phyloP scores from a whole-genome alignment of 2,888 invertebrate species.

The Tenthredo scrophulariae region DNA sequence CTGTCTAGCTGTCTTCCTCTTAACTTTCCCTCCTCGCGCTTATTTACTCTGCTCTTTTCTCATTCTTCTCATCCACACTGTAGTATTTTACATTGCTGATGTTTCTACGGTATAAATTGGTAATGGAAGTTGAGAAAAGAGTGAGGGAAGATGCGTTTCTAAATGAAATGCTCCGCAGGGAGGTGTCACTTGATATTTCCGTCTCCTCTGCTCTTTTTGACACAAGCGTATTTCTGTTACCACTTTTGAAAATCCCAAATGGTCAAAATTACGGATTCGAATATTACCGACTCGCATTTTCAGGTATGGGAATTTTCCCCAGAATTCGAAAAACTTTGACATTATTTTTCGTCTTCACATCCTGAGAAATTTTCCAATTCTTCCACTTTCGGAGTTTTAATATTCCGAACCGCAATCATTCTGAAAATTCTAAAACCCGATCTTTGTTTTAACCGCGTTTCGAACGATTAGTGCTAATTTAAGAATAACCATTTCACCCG shows the following conservation, averaged over 20 bases:
- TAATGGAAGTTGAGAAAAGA: neutral
- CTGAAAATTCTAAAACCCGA: too few relatives aligned
- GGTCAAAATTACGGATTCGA: too few relatives aligned
- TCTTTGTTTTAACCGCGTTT: too few relatives aligned
- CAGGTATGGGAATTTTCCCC: too few relatives aligned
- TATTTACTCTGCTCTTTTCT: slow-evolving; percentile 37
- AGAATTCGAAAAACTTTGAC: too few relatives aligned
- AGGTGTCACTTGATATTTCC: slow-evolving; percentile 26
- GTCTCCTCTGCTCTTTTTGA: neutral
- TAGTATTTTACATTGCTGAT: neutral
- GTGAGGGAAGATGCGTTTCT: neutral
- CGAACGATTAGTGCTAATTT: too few relatives aligned
- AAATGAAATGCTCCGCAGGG: neutral
- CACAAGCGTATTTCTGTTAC: neutral
- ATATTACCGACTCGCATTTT: too few relatives aligned
- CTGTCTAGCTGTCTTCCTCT: slow-evolving; percentile 26
- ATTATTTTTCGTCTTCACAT: too few relatives aligned
- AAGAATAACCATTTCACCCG: neutral
- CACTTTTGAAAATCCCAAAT: neutral
- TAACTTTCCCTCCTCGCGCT: slow-evolving; percentile 16
- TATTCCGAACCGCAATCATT: too few relatives aligned
- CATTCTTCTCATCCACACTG: neutral
- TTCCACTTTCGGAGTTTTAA: too few relatives aligned
- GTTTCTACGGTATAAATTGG: neutral
- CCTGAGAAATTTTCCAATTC: too few relatives aligned